These are phyloP conservation scores for Rhingia campestris DNA, from an alignment of 2,888 invertebrate genomes.

Conservation along the genomic window DNA sequence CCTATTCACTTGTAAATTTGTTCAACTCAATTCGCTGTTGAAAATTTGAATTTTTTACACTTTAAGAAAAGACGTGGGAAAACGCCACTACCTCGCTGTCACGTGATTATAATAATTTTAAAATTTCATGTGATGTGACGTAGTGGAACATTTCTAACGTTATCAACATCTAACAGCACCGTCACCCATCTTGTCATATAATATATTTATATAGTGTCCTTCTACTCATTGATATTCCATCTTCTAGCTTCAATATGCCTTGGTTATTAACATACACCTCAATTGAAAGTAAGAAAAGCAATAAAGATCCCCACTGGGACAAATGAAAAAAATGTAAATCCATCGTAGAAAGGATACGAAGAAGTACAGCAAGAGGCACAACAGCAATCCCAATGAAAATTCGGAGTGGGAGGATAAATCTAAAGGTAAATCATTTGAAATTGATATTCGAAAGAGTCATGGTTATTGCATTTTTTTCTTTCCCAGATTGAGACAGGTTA, in stretches of 20 bases:
- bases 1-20: background rate
- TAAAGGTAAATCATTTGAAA: slow-evolving; percentile 50
- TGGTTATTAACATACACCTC: slow-evolving; percentile 25
- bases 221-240: slow-evolving; percentile 37
- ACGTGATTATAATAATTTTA: slow-evolving; percentile 78
- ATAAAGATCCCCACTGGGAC: slow-evolving; percentile 17
- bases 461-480: slow-evolving; percentile 1
- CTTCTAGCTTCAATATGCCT: slow-evolving; percentile 26
- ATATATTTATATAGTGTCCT: slow-evolving; percentile 25
- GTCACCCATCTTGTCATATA: background rate
- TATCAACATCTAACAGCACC: slow-evolving; percentile 74
- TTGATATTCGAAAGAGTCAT: slow-evolving; percentile 31
- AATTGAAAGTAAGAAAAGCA: slow-evolving; percentile 20
- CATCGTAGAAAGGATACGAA: slow-evolving; percentile 20
- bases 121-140: slow-evolving; percentile 82
- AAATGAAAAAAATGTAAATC: slow-evolving; percentile 47
- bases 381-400: background rate
- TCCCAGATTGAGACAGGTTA: slow-evolving; percentile 37
- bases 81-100: slow-evolving; percentile 81
- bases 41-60: slow-evolving; percentile 8
- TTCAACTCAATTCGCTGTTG: background rate
- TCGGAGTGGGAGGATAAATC: slow-evolving; percentile 23
- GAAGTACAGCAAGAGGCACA: background rate
- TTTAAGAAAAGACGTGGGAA: slow-evolving; percentile 76
- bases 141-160: slow-evolving; percentile 81